These are phyloP conservation scores for Geotrupes spiniger DNA, from an alignment of 2,888 invertebrate genomes.

Conservation along the genomic window DNA sequence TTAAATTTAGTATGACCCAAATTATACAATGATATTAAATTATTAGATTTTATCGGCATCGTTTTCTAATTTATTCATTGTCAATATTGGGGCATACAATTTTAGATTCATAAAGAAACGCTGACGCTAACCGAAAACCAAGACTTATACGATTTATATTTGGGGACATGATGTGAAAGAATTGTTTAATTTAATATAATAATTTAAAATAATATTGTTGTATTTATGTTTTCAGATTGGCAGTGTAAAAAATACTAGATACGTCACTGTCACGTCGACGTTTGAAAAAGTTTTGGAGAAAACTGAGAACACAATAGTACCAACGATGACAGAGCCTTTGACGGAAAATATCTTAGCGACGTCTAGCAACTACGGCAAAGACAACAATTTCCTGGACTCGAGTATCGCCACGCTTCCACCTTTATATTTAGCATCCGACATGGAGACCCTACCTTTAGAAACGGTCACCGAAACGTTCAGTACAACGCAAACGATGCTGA, in stretches of 20 bases:
- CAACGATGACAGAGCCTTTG: constrained; percentile 70
- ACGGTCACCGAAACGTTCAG: constrained; percentile 89
- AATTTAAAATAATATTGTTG: too few relatives aligned
- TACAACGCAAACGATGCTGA: constrained; percentile 82
- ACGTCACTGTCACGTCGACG: constrained; percentile 84
- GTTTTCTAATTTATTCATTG: too few relatives aligned
- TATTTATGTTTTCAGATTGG: too few relatives aligned
- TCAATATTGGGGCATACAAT: too few relatives aligned
- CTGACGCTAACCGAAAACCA: too few relatives aligned
- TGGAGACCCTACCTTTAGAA: constrained; percentile 83
- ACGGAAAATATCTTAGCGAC: constrained; percentile 86
- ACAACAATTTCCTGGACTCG: constrained; percentile 65
- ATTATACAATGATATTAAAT: too few relatives aligned
- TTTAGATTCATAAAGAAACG: too few relatives aligned
- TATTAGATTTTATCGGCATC: too few relatives aligned
- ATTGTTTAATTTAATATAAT: too few relatives aligned
- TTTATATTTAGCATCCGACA: constrained; percentile 70
- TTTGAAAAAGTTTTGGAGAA: constrained; percentile 74
- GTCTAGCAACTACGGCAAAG: constrained; percentile 69
- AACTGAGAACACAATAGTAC: constrained; percentile 54
- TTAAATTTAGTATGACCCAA: too few relatives aligned
- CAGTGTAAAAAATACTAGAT: constrained; percentile 81
- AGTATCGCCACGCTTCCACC: constrained; percentile 82
- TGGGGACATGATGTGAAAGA: too few relatives aligned
- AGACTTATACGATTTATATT: too few relatives aligned